Percentiles rank a stretch among this genome's conserved stretches.
Conservation (phyloP, 23 tunicate genomes). For the Halocynthia aurantium region DNA sequence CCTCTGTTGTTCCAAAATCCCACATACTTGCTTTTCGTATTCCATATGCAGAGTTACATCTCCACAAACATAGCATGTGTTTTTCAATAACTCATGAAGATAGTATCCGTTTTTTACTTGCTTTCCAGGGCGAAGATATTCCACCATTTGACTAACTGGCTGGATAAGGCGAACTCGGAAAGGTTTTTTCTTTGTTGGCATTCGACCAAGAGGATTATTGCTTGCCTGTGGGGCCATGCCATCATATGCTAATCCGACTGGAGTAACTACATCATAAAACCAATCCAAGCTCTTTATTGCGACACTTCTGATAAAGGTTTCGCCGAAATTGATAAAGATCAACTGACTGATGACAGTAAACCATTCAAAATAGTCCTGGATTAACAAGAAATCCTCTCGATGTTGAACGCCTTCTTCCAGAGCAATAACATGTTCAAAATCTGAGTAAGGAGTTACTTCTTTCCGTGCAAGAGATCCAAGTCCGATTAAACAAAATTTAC, state of each 20-base stretch:
- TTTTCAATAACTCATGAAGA: slow-evolving; percentile 25
- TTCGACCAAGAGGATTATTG: slow-evolving; percentile 46
- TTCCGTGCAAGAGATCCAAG: too few species aligned
- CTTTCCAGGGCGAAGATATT: slow-evolving; percentile 16
- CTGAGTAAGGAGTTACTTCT: slow-evolving; percentile 45
- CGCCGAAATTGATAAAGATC: slow-evolving; percentile 29
- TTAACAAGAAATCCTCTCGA: slow-evolving; percentile 1
- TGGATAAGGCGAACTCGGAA: slow-evolving; percentile 32
- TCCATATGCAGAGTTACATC: not conserved
- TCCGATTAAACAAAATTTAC: too few species aligned
- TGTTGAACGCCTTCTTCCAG: slow-evolving; percentile 30
- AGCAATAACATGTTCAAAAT: slow-evolving; percentile 36
- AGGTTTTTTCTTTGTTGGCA: slow-evolving; percentile 9
- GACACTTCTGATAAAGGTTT: slow-evolving; percentile 32
- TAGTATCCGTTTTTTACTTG: slow-evolving; percentile 27
- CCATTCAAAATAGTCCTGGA: slow-evolving; percentile 41
- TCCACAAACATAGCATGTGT: slow-evolving; percentile 35
- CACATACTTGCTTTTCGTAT: slow-evolving; percentile 14
- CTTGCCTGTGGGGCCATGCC: slow-evolving; percentile 51
- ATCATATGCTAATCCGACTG: too few species aligned
- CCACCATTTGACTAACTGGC: slow-evolving; percentile 29
- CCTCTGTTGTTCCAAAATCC: too few species aligned
- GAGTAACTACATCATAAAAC: slow-evolving; percentile 39
- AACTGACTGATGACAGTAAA: slow-evolving; percentile 31
- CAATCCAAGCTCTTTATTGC: slow-evolving; percentile 22